phyloP scores from a whole-genome alignment of 1,140 invertebrate species.

The Drosophila chauvacae region DNA sequence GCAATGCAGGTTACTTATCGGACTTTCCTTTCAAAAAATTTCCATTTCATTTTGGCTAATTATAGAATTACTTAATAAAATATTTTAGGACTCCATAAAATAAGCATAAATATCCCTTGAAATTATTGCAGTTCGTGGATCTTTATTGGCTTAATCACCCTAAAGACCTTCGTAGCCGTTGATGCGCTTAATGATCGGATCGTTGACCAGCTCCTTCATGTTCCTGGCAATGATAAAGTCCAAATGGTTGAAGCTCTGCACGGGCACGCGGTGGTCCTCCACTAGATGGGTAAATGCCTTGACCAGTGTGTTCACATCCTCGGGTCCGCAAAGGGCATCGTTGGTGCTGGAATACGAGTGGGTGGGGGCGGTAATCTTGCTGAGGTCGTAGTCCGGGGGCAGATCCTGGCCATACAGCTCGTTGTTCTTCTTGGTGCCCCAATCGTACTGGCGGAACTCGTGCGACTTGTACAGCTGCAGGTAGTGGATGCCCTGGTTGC shows the following conservation, averaged over 20 bases:
- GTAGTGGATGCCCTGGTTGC: slow-evolving; percentile 85
- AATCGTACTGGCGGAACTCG: slow-evolving; percentile 84
- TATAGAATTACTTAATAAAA: neutral
- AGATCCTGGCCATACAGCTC: slow-evolving; percentile 82
- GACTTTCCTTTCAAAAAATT: neutral
- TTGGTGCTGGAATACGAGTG: slow-evolving; percentile 87
- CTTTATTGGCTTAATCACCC: slow-evolving; percentile 7
- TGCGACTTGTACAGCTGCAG: slow-evolving; percentile 79
- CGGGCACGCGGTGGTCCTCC: slow-evolving; percentile 85
- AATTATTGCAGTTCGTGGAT: slow-evolving; percentile 2
- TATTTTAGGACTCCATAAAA: neutral
- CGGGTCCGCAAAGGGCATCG: slow-evolving; percentile 86
- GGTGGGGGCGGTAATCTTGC: slow-evolving; percentile 87
- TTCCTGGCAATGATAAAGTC: slow-evolving; percentile 89
- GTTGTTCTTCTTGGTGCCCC: slow-evolving; percentile 84
- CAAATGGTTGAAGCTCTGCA: slow-evolving; percentile 88
- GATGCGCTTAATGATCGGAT: slow-evolving; percentile 66
- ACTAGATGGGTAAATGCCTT: slow-evolving; percentile 35
- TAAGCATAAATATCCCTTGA: neutral
- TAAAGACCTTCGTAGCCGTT: slow-evolving; percentile 54
- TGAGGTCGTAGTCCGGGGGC: slow-evolving; percentile 86
- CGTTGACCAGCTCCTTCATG: slow-evolving; percentile 87
- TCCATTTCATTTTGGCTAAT: neutral
- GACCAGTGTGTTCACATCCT: slow-evolving; percentile 86
- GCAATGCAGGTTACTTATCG: slow-evolving; percentile 1